Percentiles rank a stretch among this genome's conserved stretches.
Evolutionary conservation across 92 coral and sea anemone genomes (phyloP).

Genomic region (Siderastrea radians): DNA sequence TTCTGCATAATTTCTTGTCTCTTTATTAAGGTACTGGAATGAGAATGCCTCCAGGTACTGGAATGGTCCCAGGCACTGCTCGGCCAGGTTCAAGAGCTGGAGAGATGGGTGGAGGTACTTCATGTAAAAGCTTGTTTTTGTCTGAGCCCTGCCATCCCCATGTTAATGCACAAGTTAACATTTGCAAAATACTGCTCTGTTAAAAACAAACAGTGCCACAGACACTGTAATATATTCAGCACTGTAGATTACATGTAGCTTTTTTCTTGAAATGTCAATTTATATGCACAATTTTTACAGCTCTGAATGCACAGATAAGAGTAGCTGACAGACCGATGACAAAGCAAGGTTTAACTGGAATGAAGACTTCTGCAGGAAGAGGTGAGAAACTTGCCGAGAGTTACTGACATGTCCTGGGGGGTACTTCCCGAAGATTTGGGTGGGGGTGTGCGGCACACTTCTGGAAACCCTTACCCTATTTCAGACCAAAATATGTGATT

Average conservation of each 20-base stretch:
- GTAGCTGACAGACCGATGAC: constrained; percentile 99
- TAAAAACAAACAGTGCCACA: background rate
- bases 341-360: constrained; percentile 93
- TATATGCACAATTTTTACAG: constrained; percentile 38
- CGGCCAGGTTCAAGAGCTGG: constrained; percentile 96
- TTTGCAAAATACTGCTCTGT: background rate
- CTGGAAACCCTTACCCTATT: too few species aligned
- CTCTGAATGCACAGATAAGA: constrained; percentile 93
- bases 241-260: background rate
- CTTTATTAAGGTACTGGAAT: constrained; percentile 47
- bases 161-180: background rate
- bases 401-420: too few species aligned
- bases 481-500: too few species aligned
- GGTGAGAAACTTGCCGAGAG: constrained; percentile 27
- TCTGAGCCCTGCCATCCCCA: background rate
- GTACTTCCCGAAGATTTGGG: too few species aligned
- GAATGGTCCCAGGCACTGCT: constrained; percentile 90
- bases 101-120: constrained; percentile 70
- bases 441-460: too few species aligned
- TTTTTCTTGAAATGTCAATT: background rate
- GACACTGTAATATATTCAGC: background rate
- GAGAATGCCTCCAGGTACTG: constrained; percentile 65
- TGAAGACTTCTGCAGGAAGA: constrained; percentile 85
- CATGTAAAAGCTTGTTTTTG: background rate
- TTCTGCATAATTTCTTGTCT: background rate